Conservation (phyloP, 2,888 invertebrate species). For the Noctua comes region DNA sequence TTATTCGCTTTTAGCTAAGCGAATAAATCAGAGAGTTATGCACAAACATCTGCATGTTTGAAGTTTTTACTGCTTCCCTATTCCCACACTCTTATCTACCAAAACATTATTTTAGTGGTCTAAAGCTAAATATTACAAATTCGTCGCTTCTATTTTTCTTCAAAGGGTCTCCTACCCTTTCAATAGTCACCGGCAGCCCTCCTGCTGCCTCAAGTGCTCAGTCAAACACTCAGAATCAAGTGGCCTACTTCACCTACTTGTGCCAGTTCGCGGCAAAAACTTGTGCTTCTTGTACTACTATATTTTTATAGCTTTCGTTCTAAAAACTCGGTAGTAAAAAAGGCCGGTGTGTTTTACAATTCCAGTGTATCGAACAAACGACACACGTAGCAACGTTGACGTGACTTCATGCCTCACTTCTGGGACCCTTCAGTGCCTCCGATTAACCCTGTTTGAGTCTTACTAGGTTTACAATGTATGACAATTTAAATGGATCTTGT, state of each 20-base stretch:
- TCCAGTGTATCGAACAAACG: constrained; percentile 71
- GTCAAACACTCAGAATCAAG: constrained; percentile 65
- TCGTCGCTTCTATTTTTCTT: constrained; percentile 50
- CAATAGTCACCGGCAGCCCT: constrained; percentile 54
- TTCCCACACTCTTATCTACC: constrained; percentile 18
- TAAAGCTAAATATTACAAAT: constrained; percentile 45
- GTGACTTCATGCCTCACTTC: constrained; percentile 68
- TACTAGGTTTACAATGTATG: constrained; percentile 65
- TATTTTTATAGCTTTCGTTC: constrained; percentile 59
- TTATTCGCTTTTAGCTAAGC: constrained; percentile 3
- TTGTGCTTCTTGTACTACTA: constrained; percentile 49
- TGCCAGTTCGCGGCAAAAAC: constrained; percentile 57
- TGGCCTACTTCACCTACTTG: constrained; percentile 58
- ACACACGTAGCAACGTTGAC: constrained; percentile 77
- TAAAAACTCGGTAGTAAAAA: constrained; percentile 60
- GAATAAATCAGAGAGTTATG: constrained; percentile 12
- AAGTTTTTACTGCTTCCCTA: background rate
- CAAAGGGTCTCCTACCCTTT: constrained; percentile 63
- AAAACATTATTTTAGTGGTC: constrained; percentile 45
- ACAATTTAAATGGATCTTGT: constrained; percentile 21
- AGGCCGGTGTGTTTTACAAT: constrained; percentile 68
- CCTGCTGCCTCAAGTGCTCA: constrained; percentile 62
- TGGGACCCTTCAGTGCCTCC: constrained; percentile 71
- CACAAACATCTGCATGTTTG: constrained; percentile 9
- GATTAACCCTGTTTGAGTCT: constrained; percentile 69